phyloP scores from a whole-genome alignment of 2,797 vertebrate species.

The Sebastes cheni region DNA sequence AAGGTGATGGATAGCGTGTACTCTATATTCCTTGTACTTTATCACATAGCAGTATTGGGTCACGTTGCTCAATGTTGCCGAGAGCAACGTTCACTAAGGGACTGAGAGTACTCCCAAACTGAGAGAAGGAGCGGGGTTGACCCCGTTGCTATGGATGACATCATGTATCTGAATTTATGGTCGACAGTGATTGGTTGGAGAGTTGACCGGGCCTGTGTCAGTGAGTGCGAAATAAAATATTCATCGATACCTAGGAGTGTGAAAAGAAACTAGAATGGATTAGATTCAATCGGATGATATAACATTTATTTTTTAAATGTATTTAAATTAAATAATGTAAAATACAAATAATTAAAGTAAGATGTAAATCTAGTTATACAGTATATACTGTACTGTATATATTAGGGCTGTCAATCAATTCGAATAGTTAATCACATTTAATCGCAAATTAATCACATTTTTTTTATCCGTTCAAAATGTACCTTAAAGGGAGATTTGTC shows the following conservation, averaged over 20 bases:
- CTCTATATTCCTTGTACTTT: neutral
- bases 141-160: neutral
- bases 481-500: no score
- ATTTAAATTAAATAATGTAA: no score
- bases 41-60: neutral
- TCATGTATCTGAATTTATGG: neutral
- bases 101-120: neutral
- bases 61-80: neutral
- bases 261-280: neutral
- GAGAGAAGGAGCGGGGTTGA: neutral
- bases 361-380: no score
- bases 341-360: no score
- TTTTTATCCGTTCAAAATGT: no score
- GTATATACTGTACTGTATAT: no score
- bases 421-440: no score
- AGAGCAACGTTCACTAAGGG: neutral
- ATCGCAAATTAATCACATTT: no score
- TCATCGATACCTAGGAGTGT: neutral
- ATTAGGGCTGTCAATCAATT: no score
- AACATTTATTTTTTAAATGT: neutral
- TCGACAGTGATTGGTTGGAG: neutral
- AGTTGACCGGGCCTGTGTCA: neutral
- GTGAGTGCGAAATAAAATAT: constrained; percentile 1
- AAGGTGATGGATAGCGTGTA: neutral
- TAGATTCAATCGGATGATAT: neutral